Conservation (phyloP, 2,113 vertebrate species). For the Cebidichthys violaceus region DNA sequence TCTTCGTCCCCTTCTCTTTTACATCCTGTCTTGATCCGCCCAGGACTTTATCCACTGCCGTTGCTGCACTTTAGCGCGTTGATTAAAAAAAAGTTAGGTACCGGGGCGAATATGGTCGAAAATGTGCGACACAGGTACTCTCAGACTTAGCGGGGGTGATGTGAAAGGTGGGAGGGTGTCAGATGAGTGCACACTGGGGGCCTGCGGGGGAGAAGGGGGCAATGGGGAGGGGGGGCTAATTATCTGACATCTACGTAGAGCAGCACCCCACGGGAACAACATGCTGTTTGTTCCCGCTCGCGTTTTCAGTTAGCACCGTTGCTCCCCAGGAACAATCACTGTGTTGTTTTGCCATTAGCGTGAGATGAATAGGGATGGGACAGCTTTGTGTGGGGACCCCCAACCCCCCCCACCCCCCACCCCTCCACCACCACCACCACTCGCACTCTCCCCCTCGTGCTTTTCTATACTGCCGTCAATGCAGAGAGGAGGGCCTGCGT, state of each 20-base stretch:
- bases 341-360: conserved; percentile 84
- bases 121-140: conserved; percentile 79
- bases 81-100: neutral
- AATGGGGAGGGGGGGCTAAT: conserved; percentile 71
- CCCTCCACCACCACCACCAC: conserved; percentile 35
- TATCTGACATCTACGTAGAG: conserved; percentile 82
- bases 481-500: conserved; percentile 44
- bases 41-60: neutral
- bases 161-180: conserved; percentile 41
- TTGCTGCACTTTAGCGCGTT: neutral
- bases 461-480: conserved; percentile 55
- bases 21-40: neutral
- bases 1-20: neutral
- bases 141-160: conserved; percentile 36
- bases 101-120: conserved; percentile 29
- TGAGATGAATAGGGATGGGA: conserved; percentile 85
- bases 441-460: conserved; percentile 25
- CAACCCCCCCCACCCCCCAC: conserved; percentile 8
- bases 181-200: conserved; percentile 64
- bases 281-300: conserved; percentile 79
- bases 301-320: conserved; percentile 81
- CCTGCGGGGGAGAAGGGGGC: conserved; percentile 36
- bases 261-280: conserved; percentile 82
- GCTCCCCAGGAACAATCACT: conserved; percentile 82
- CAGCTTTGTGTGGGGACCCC: conserved; percentile 76